phyloP scores from a whole-genome alignment of 2,797 vertebrate genomes.

The Tamandua tetradactyla region DNA sequence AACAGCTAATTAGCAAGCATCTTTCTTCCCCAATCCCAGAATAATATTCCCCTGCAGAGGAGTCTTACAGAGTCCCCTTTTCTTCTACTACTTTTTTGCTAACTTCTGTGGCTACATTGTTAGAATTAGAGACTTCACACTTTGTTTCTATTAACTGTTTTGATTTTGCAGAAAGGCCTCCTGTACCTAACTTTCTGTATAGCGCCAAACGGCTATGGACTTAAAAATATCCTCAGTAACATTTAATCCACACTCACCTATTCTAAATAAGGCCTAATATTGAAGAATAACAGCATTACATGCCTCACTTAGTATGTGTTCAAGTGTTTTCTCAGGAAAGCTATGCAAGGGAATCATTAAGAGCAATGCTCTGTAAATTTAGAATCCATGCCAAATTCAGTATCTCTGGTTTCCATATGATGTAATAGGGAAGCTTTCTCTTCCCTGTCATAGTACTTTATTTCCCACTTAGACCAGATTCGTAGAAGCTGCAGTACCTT shows the following conservation, averaged over 20 bases:
- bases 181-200: conserved; percentile 91
- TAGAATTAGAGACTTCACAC: conserved; percentile 92
- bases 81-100: conserved; percentile 91
- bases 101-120: conserved; percentile 90
- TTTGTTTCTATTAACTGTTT: conserved; percentile 92
- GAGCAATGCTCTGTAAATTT: conserved; percentile 93
- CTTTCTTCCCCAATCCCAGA: conserved; percentile 91
- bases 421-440: conserved; percentile 91
- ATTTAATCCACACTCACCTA: conserved; percentile 94
- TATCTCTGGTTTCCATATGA: conserved; percentile 90
- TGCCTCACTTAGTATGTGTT: conserved; percentile 91
- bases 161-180: conserved; percentile 93
- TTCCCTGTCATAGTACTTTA: conserved; percentile 88
- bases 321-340: conserved; percentile 91
- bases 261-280: conserved; percentile 92
- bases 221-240: conserved; percentile 90
- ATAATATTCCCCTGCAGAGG: conserved; percentile 89
- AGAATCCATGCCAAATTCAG: conserved; percentile 93
- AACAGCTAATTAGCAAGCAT: conserved; percentile 90
- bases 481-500: conserved; percentile 87
- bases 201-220: conserved; percentile 91
- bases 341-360: conserved; percentile 93
- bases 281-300: conserved; percentile 92
- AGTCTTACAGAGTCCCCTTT: conserved; percentile 88
- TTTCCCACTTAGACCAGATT: conserved; percentile 90